Evolutionary conservation across 2,888 invertebrate species (phyloP), one percentile per base, ranked within the genome.

Genomic region (Lasius platythorax): DNA sequence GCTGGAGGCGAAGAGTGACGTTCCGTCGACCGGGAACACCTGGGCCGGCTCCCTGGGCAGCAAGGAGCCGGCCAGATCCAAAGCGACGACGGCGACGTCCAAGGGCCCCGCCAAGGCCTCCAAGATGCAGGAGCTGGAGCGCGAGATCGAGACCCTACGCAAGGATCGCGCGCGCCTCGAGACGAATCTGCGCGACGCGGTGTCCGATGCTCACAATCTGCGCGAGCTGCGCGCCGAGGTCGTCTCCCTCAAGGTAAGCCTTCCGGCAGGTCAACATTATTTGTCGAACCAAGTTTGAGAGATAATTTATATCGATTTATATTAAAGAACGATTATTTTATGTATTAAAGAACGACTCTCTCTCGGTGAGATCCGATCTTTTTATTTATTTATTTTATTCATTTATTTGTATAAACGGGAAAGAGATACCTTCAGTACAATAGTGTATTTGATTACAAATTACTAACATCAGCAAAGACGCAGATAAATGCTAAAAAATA

Each of bases 141-240:
- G 96, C 75, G 97, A 98, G 93, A 96, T 97, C 84, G 96, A 96
- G 87, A 95, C 96, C 89, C 95, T 98, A 82, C 96, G 97, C 90
- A 96, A 96, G 83, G 97, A 98, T 95, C 96, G 97, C 90, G 96
- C 96, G 61, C 96, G 96, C 90, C 95, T 98, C 91, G 97, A 97
- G 96, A 97, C 97, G 92, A 92, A 89, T 30, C 89, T 93, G 1
- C 90, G 91, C 4, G 94, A 94, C 56, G 91, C 91, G 4, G 88
- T 91, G 18, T 87, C 84, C 75, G 93, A 94, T 50, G 87, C 90
- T 64, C 92, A 92, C 70, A 91, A 89, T 79, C 91, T 94, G 81
- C 94, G 94, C 70, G 94, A 95, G 85, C 91, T 95, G 53, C 93
- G 93, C 11, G 87, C 89, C 61, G 95, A 95, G 88, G 91, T 95